These are phyloP conservation scores for Lacerta bilineata DNA, from an alignment of 2,797 vertebrate species.

Conservation along the genomic window DNA sequence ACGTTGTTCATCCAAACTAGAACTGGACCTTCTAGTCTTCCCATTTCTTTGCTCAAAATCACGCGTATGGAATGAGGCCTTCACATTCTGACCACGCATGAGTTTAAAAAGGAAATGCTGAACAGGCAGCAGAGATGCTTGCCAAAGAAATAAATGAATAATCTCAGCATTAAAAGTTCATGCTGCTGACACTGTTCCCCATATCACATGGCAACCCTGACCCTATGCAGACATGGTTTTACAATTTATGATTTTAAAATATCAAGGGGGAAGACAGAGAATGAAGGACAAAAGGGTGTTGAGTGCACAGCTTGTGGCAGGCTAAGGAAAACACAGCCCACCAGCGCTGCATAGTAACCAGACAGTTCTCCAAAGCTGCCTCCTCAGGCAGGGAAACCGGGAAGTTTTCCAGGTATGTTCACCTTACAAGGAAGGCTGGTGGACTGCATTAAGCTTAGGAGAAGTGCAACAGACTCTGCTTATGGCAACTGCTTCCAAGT, in stretches of 20 bases:
- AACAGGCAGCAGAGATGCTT: background rate
- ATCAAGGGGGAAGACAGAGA: background rate
- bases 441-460: too few relatives aligned
- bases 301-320: background rate
- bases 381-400: background rate
- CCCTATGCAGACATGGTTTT: conserved; percentile 39
- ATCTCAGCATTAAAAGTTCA: background rate
- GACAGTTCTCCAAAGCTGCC: background rate
- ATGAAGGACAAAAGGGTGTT: conserved; percentile 5
- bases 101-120: conserved; percentile 52
- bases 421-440: too few relatives aligned
- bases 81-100: background rate
- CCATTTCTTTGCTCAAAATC: background rate
- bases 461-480: background rate
- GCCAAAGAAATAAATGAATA: conserved; percentile 42
- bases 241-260: background rate
- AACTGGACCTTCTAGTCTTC: background rate
- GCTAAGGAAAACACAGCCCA: too few relatives aligned
- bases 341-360: rapidly evolving
- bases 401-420: background rate
- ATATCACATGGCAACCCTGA: conserved; percentile 52
- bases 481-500: too few relatives aligned
- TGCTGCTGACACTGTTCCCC: background rate
- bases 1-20: background rate
- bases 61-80: too few relatives aligned